A percentile compares a stretch with the other conserved stretches of the same genome.
phyloP scores from a whole-genome alignment of 2,888 invertebrate species.

The Rugalucina vietnamica region DNA sequence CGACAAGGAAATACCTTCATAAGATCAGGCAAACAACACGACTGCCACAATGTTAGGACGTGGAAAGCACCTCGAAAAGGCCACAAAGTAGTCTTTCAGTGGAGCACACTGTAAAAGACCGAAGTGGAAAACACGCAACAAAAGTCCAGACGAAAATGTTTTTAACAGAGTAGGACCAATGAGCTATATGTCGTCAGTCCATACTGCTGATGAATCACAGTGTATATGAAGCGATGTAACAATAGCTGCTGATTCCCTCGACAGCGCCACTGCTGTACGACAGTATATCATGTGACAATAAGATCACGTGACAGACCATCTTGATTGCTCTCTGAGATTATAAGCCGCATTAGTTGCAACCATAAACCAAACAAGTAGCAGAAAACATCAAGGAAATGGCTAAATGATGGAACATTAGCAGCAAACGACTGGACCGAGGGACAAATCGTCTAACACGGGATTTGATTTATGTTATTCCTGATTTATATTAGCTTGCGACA shows the following conservation, averaged over 20 bases:
- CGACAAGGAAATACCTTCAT: no score
- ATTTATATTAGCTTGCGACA: background rate
- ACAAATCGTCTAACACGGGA: background rate
- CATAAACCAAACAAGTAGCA: constrained; percentile 46
- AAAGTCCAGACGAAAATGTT: no score
- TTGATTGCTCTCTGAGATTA: background rate
- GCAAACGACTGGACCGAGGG: constrained; percentile 9
- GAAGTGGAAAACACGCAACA: no score
- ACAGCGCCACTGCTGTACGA: background rate
- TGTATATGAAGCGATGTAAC: background rate
- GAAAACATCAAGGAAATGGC: constrained; percentile 49
- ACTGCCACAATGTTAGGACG: no score
- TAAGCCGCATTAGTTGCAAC: constrained; percentile 6
- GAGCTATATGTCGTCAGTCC: no score
- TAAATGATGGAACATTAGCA: constrained; percentile 57
- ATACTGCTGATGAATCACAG: no score
- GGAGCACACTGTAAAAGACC: no score
- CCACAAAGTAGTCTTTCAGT: no score
- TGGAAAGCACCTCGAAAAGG: no score
- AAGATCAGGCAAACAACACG: no score
- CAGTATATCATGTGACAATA: background rate
- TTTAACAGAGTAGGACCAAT: no score
- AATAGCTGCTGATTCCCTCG: background rate
- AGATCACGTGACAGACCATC: no score
- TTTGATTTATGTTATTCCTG: background rate